These are phyloP conservation scores for Tetheella fluctuosa DNA, from an alignment of 2,888 invertebrate species.

Conservation along the genomic window DNA sequence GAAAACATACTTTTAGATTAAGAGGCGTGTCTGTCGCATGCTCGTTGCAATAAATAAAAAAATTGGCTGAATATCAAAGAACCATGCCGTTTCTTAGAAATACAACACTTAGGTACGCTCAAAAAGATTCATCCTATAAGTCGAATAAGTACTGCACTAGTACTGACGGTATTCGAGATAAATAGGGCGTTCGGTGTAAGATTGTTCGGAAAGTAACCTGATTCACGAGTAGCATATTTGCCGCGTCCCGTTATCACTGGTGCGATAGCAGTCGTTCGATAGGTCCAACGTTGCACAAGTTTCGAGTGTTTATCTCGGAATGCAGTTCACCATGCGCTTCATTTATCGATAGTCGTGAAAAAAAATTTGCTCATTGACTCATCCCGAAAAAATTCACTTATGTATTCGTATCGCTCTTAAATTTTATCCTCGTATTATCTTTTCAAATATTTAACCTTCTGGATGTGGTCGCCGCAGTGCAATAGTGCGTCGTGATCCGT, in stretches of 20 bases:
- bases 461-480: conserved; percentile 52
- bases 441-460: conserved; percentile 44
- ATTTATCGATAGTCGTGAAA: conserved; percentile 61
- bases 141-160: background rate
- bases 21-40: conserved; percentile 19
- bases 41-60: conserved; percentile 29
- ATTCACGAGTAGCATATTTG: conserved; percentile 57
- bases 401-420: conserved; percentile 15
- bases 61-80: conserved; percentile 49
- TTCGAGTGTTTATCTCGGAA: conserved; percentile 64
- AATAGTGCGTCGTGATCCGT: conserved; percentile 45
- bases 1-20: background rate
- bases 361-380: conserved; percentile 39
- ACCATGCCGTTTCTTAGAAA: conserved; percentile 36
- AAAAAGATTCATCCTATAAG: background rate
- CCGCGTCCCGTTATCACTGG: conserved; percentile 68
- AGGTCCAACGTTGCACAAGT: conserved; percentile 64
- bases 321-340: conserved; percentile 66
- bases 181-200: conserved; percentile 52
- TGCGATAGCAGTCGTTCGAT: conserved; percentile 67
- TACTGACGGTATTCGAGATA: conserved; percentile 19
- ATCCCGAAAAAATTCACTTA: conserved; percentile 26
- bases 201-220: conserved; percentile 59
- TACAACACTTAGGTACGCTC: conserved; percentile 19
- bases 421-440: conserved; percentile 34